Evolutionary conservation across 1,140 invertebrate genomes (phyloP).

Genomic region (Solen grandis): DNA sequence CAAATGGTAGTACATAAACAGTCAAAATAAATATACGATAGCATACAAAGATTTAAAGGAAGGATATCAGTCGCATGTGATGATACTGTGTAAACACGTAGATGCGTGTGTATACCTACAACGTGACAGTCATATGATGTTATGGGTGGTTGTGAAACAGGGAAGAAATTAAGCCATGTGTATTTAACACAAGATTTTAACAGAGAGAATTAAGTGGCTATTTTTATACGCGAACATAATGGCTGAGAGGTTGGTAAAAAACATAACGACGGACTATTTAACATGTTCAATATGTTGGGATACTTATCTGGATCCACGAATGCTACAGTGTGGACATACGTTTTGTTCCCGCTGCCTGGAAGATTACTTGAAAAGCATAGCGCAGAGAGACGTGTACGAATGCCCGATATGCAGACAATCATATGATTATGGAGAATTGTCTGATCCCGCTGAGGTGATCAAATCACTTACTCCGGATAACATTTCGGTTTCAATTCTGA

Average conservation of each 20-base stretch:
- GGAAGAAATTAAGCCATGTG: too few relatives aligned
- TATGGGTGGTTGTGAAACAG: too few relatives aligned
- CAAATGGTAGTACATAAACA: too few relatives aligned
- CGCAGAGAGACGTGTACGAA: constrained; percentile 17
- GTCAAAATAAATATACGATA: too few relatives aligned
- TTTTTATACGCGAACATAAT: too few relatives aligned
- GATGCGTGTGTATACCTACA: too few relatives aligned
- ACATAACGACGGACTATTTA: constrained; percentile 49
- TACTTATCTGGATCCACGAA: constrained; percentile 30
- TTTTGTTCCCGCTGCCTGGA: constrained; percentile 38
- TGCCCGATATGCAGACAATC: constrained; percentile 37
- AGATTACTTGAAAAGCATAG: constrained; percentile 19
- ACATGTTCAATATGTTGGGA: constrained; percentile 49
- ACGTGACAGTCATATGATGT: too few relatives aligned
- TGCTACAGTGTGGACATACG: constrained; percentile 49
- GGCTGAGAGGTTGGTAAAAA: constrained; percentile 34
- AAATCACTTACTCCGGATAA: constrained; percentile 15
- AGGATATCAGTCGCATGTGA: too few relatives aligned
- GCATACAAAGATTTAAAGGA: too few relatives aligned
- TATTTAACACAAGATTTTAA: too few relatives aligned
- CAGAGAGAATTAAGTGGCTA: too few relatives aligned
- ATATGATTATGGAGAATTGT: background rate
- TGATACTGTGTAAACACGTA: too few relatives aligned
- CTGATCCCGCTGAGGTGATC: constrained; percentile 1
- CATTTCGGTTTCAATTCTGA: constrained; percentile 39